These are phyloP conservation scores for Ellobius talpinus DNA, from an alignment of 2,113 vertebrate genomes.

Conservation along the genomic window DNA sequence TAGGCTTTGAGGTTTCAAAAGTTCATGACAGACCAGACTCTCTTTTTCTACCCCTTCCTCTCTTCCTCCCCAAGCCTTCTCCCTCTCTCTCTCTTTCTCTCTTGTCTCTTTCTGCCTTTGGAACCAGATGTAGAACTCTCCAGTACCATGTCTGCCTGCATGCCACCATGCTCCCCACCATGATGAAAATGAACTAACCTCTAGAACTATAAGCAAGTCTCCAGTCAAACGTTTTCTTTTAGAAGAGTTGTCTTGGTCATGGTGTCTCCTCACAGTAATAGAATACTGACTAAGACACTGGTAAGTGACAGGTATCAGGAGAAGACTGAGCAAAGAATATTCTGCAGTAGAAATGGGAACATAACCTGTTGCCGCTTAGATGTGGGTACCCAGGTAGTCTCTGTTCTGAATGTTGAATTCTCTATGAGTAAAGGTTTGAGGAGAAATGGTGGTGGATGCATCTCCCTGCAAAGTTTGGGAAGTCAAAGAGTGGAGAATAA, in stretches of 20 bases:
- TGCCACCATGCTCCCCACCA: background rate
- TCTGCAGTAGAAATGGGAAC: background rate
- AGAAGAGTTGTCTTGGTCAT: background rate
- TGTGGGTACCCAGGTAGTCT: background rate
- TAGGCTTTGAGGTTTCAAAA: background rate
- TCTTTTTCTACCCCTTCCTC: background rate
- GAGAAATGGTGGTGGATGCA: background rate
- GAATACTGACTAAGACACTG: background rate
- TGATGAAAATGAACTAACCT: background rate
- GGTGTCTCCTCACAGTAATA: background rate
- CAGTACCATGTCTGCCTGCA: background rate
- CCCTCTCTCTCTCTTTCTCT: background rate
- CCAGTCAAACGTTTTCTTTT: background rate
- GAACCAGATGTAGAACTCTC: background rate
- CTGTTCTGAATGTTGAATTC: background rate
- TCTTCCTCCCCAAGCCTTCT: too few species aligned
- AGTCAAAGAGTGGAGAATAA: background rate
- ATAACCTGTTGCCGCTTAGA: background rate
- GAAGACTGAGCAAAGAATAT: background rate
- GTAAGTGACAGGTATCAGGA: background rate
- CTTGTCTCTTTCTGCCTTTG: too few species aligned
- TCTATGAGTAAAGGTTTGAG: background rate
- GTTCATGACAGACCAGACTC: background rate
- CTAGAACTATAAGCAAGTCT: background rate
- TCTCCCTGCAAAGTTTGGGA: background rate